Base-by-base conservation (phyloP, 1,140 invertebrate genomes). In the Drosophila erecta region DNA sequence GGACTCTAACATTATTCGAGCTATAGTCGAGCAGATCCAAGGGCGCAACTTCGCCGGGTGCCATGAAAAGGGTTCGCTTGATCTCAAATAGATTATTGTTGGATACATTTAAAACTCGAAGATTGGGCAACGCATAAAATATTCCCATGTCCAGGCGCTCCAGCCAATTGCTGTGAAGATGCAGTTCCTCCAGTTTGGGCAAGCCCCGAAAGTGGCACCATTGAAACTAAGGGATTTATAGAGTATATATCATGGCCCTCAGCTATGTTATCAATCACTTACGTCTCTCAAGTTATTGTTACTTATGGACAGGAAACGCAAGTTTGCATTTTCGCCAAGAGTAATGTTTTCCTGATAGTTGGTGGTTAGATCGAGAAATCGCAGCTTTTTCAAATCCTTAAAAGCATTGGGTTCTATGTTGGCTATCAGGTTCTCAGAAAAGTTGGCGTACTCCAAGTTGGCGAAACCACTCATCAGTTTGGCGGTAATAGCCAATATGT, bases 201-300 rank as follows among this genome's bases (percentile, higher is more conserved):
- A 92, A 10, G 1, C 71, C 79, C 0, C 53, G 46, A 58, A 91
- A 41, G 1, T 55, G 72, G 20, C 71, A 77, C 62, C 75, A 81
- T 5, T 51, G 51, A 12, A 92, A 72, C 89, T 92, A 10, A 0
- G 11, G 7, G 12, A 54, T 4, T 20, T 40, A 3, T 0, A 27
- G 12, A 11, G 14, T 7, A 35, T 46, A 7, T 15, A 17, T 54
- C 11, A 20, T 17, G 33, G 2, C 12, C 35, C 37, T 4, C 4
- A 24, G 6, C 0, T 47, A 12, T 7, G 15, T 1, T 58, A 0
- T 7, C 1, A 11, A 6, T 3, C n/a, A 89, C 80, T 78, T 57
- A 79, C 89, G 54, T 74, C 65, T 67, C 84, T 50, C 37, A 89
- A 33, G 62, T 81, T 81, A 33, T 92, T 92, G 49, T 90, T 76